Conservation (phyloP, 2,797 vertebrate species). For the Gallinago solitaria region DNA sequence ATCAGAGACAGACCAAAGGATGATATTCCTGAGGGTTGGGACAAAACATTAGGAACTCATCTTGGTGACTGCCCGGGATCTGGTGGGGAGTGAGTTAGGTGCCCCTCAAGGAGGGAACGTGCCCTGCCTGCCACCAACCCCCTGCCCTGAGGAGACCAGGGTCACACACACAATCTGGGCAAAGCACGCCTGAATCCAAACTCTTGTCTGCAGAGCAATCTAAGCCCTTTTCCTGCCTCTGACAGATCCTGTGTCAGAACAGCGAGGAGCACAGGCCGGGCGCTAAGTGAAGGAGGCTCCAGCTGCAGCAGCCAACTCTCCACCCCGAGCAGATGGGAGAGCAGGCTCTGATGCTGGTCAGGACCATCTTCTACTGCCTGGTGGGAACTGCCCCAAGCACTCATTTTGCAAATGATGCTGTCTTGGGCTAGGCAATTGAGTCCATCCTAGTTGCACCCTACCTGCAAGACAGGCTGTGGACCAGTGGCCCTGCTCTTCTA, state of each 20-base stretch:
- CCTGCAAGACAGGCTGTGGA: neutral
- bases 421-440: too few relatives aligned
- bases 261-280: neutral
- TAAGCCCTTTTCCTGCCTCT: neutral
- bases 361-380: neutral
- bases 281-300: neutral
- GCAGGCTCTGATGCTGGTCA: neutral
- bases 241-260: neutral
- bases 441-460: neutral
- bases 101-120: accelerated
- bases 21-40: neutral
- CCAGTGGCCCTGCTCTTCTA: neutral
- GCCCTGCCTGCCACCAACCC: neutral
- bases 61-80: neutral
- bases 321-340: neutral
- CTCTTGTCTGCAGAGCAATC: neutral
- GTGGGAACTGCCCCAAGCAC: neutral
- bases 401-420: neutral
- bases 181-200: neutral
- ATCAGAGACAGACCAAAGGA: neutral
- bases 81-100: neutral
- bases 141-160: neutral
- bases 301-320: neutral
- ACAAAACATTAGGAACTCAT: neutral
- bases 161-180: too few relatives aligned